Evolutionary conservation across 2,113 vertebrate species (phyloP), one percentile per base, ranked within the genome.

Genomic region (Microcebus murinus): DNA sequence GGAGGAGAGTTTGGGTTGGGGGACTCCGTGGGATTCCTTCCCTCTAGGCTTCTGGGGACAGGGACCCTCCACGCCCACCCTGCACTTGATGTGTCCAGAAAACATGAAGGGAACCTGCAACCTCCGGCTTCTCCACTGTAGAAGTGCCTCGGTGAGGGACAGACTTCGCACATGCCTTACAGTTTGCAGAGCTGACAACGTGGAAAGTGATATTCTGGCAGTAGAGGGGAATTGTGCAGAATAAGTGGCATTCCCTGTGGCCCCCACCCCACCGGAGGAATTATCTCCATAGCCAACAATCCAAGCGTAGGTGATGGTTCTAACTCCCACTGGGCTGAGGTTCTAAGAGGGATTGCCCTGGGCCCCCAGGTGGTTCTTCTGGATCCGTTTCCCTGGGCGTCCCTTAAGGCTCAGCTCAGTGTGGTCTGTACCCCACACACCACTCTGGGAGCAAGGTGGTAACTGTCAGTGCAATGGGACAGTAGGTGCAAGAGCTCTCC

Each of bases 131-230:
- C 92, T 96, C 96, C 50, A 4, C 63, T 76, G 55, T 91, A 97
- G 97, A 95, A 97, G 95, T 74, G 61, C 52, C 52, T 73, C 96
- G 93, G 97, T 93, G 61, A 63, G 61, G 11, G 95, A 97, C 95
- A 96, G 97, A 87, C 52, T 82, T 91, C 97, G 96, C 77, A 96
- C 77, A 96, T 98, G 97, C 76, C 95, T 97, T 79, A 61, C 20
- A 77, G 57, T 96, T 95, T 61, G 55, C 77, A 25, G 17, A 88
- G 61, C 1, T 80, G 92, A 87, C 83, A 97, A 91, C 61, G 31
- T 80, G 85, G 91, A 95, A 94, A 86, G 8, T 90, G 79, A 8
- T 23, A 0, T 31, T 0, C 0, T 15, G 48, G 45, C 90, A 90
- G 80, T 80, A 86, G 89, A 96, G 91, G 39, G 83, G 63, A 91